Conservation (phyloP, 2,888 invertebrate genomes). For the Hirtodrosophila histrioides region DNA sequence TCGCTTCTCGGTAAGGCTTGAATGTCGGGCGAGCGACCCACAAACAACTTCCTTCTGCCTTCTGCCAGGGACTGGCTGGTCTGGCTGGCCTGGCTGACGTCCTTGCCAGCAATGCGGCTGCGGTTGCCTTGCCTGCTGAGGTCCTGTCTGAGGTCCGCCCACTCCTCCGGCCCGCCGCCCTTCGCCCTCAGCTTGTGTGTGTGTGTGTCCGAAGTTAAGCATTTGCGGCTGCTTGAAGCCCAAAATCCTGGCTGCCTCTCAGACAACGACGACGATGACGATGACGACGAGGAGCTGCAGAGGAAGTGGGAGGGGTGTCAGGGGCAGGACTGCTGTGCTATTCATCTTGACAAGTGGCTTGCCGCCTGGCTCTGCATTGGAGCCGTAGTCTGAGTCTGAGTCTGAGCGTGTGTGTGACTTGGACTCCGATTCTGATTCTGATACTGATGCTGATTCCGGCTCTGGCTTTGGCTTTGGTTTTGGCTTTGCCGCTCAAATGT, state of each 20-base stretch:
- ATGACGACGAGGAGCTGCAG: slow-evolving; percentile 4
- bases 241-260: slow-evolving; percentile 67
- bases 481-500: slow-evolving; percentile 45
- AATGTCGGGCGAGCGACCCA: slow-evolving; percentile 66
- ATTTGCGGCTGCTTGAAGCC: slow-evolving; percentile 80
- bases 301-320: slow-evolving; percentile 20
- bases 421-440: neutral
- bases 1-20: slow-evolving; percentile 70
- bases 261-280: slow-evolving; percentile 51
- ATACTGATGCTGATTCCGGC: neutral
- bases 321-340: slow-evolving; percentile 56
- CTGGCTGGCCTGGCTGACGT: slow-evolving; percentile 44
- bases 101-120: slow-evolving; percentile 78
- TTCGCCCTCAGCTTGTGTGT: slow-evolving; percentile 23
- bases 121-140: slow-evolving; percentile 62
- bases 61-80: too few species aligned
- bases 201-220: slow-evolving; percentile 71
- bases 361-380: slow-evolving; percentile 32
- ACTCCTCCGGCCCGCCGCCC: too few species aligned
- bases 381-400: neutral
- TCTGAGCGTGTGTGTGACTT: slow-evolving; percentile 10
- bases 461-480: slow-evolving; percentile 31
- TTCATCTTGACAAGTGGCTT: slow-evolving; percentile 78
- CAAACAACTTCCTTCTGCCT: slow-evolving; percentile 72
- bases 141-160: slow-evolving; percentile 54